These are phyloP conservation scores for Galeruca laticollis DNA, from an alignment of 2,888 invertebrate genomes.

Conservation along the genomic window DNA sequence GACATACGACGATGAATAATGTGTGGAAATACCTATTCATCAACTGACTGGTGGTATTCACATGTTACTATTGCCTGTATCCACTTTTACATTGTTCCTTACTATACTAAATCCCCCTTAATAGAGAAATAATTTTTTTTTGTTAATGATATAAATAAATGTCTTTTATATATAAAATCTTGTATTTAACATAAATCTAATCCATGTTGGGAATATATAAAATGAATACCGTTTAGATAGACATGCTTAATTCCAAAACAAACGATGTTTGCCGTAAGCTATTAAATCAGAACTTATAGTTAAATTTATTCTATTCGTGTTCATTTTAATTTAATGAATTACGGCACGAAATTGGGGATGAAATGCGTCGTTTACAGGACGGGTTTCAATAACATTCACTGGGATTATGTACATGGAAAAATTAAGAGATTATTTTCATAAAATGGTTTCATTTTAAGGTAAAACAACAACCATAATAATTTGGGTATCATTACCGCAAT, in stretches of 20 bases:
- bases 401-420: too few relatives aligned
- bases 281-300: constrained; percentile 28
- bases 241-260: constrained; percentile 5
- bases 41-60: too few relatives aligned
- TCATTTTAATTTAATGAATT: constrained; percentile 28
- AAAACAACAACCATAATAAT: too few relatives aligned
- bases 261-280: constrained; percentile 11
- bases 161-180: background rate
- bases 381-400: constrained; percentile 14
- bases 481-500: too few relatives aligned
- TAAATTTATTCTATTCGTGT: constrained; percentile 23
- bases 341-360: constrained; percentile 22
- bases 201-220: background rate
- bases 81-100: too few relatives aligned
- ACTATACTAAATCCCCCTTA: background rate
- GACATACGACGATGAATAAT: background rate
- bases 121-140: background rate
- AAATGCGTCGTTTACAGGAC: constrained; percentile 21
- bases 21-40: too few relatives aligned
- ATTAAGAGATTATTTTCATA: too few relatives aligned
- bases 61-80: background rate
- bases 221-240: constrained; percentile 17
- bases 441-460: too few relatives aligned
- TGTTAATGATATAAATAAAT: background rate
- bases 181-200: background rate